A percentile compares a stretch with the other conserved stretches of the same genome.
Conservation (phyloP, 2,888 invertebrate genomes). For the Charanyca ferruginea region DNA sequence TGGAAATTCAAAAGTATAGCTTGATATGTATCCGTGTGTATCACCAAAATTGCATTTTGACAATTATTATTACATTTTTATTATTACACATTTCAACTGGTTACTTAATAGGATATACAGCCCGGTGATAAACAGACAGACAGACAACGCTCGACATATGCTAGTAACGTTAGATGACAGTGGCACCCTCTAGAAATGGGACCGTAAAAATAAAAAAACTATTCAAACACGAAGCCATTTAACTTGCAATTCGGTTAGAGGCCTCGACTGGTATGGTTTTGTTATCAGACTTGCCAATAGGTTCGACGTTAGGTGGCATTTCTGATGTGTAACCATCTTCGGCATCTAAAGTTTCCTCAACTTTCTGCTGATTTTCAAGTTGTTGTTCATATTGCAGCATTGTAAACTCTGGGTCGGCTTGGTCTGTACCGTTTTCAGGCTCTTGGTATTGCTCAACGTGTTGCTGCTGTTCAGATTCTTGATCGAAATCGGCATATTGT, state of each 20-base stretch:
- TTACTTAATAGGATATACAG: no score
- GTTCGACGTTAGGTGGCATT: not conserved
- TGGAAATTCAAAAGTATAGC: no score
- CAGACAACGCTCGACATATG: no score
- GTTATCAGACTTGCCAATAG: constrained; percentile 1
- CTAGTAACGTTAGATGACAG: no score
- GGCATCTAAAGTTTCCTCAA: constrained; percentile 72
- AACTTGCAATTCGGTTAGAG: constrained; percentile 3
- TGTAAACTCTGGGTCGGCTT: constrained; percentile 45
- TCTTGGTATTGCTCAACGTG: constrained; percentile 46
- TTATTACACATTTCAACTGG: no score
- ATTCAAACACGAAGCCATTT: not conserved
- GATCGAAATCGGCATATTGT: constrained; percentile 71
- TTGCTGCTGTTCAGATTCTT: constrained; percentile 58
- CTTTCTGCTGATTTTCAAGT: constrained; percentile 64
- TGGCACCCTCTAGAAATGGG: no score
- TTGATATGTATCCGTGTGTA: no score
- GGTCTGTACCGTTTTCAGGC: constrained; percentile 15
- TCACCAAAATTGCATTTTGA: no score
- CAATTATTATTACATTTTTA: no score
- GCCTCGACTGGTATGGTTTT: not conserved
- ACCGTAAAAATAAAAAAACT: no score
- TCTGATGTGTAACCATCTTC: constrained; percentile 70
- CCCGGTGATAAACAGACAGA: no score
- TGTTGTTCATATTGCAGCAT: constrained; percentile 60